Percentiles rank a stretch among this genome's conserved stretches.
Conservation (phyloP, 2,888 invertebrate species). For the Acronicta psi region DNA sequence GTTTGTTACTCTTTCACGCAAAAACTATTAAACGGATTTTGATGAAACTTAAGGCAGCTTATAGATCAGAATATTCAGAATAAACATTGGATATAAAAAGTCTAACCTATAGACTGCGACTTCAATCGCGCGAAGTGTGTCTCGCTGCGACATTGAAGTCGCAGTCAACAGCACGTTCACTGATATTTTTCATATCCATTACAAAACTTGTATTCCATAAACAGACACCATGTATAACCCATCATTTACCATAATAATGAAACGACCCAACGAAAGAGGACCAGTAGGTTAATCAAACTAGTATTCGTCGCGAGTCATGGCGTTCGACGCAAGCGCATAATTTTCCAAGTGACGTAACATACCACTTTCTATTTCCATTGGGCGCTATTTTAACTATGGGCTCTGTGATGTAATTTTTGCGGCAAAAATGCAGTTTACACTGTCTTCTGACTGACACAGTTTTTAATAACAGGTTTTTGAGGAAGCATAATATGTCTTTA, state of each 20-base stretch:
- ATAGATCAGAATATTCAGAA: too few relatives aligned
- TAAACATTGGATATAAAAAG: too few relatives aligned
- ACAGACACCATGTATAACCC: slow-evolving; percentile 12
- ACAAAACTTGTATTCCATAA: background rate
- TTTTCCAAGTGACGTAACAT: slow-evolving; percentile 64
- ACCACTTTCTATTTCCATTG: slow-evolving; percentile 68
- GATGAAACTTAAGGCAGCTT: too few relatives aligned
- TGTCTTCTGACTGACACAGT: slow-evolving; percentile 36
- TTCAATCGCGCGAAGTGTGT: too few relatives aligned
- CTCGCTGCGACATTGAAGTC: too few relatives aligned
- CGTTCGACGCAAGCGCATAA: slow-evolving; percentile 62
- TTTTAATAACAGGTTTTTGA: slow-evolving; percentile 19
- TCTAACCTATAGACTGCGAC: too few relatives aligned
- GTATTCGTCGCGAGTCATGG: slow-evolving; percentile 53
- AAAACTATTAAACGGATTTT: too few relatives aligned
- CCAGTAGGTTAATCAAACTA: slow-evolving; percentile 51
- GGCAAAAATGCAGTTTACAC: slow-evolving; percentile 45
- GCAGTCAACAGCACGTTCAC: too few relatives aligned
- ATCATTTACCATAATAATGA: slow-evolving; percentile 2
- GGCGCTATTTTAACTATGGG: slow-evolving; percentile 23
- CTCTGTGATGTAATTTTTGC: slow-evolving; percentile 50
- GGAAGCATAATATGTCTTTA: slow-evolving; percentile 22
- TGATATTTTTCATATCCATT: too few relatives aligned
- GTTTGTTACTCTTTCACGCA: too few relatives aligned
- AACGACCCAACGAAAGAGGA: slow-evolving; percentile 18